Base-by-base conservation (phyloP, 2,888 invertebrate genomes). In the Saturnia japonica region DNA sequence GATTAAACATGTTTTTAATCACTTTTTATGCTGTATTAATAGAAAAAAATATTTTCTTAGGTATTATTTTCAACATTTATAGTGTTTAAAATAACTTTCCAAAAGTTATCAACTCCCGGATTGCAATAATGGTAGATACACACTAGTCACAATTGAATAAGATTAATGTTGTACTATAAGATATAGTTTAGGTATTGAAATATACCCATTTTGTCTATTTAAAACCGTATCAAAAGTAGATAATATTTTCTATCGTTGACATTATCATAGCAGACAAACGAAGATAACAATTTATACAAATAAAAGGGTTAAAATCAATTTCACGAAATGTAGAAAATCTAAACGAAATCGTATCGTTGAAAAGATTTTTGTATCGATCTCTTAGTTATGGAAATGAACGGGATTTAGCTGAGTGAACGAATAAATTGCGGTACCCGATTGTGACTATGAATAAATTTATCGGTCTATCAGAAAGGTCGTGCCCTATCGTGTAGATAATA, bases 351-450 rank as follows among this genome's bases (percentile, higher is more conserved):
- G 9, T 40, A 64, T n/a, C 34, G 40, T 69, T 70, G 72, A 71
- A 72, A 73, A 76, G 76, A 79, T 79, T 82, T 85, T 81, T 83
- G 82, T 84, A 82, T 80, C 82, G 80, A 76, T 72, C 78, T 79
- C 79, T 85, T 81, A 82, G 81, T 85, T 84, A 86, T 85, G 74
- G 72, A 77, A 77, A 78, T 79, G 83, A 82, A 82, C 82, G 64
- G 82, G 80, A 75, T 69, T 74, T 71, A 70, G 73, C 72, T 72
- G 75, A 75, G 71, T 72, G 71, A 70, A 71, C 72, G 74, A 72
- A 77, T 76, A 75, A 75, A 76, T 75, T 74, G 74, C 60, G 74
- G 75, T 73, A 68, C 76, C 75, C 75, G 74, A 75, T 80, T 81
- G 78, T 78, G 79, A 78, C 80, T 78, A 82, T 83, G 81, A 84